These are phyloP conservation scores for Sebastes cheni DNA, from an alignment of 2,797 vertebrate species.

Conservation along the genomic window DNA sequence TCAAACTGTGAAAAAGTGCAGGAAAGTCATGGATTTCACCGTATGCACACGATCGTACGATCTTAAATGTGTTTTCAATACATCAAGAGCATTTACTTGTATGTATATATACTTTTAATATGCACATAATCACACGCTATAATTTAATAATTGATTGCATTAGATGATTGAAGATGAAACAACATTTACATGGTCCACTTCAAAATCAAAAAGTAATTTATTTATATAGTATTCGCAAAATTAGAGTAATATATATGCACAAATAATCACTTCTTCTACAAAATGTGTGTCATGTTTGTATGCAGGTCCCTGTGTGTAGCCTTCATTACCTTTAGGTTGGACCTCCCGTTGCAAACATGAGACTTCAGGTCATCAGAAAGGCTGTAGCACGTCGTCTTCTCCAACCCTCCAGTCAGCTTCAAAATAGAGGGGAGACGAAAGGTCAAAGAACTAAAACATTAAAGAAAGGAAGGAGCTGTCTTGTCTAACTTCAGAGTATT, in stretches of 20 bases:
- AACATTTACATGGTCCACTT: background rate
- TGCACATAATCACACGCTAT: background rate
- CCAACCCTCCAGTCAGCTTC: background rate
- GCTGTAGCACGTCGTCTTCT: constrained; percentile 38
- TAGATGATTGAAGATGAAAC: background rate
- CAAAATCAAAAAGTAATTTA: no score
- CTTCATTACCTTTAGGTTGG: constrained; percentile 34
- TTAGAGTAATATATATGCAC: no score
- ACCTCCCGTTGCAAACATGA: background rate
- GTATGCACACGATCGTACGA: background rate
- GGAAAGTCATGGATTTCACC: background rate
- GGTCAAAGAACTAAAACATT: background rate
- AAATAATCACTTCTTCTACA: background rate
- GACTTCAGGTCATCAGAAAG: background rate
- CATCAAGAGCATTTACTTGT: background rate
- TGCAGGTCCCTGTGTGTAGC: background rate
- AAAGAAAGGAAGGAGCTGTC: background rate
- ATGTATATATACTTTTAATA: background rate
- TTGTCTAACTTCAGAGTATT: background rate
- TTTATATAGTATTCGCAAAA: no score
- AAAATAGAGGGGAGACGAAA: background rate
- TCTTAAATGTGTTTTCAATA: background rate
- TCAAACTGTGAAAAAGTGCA: background rate
- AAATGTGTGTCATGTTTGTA: background rate
- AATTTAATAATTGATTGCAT: background rate